Evolutionary conservation across 1,140 invertebrate genomes (phyloP), one percentile per base, ranked within the genome.

Genomic region (Papilio xuthus): DNA sequence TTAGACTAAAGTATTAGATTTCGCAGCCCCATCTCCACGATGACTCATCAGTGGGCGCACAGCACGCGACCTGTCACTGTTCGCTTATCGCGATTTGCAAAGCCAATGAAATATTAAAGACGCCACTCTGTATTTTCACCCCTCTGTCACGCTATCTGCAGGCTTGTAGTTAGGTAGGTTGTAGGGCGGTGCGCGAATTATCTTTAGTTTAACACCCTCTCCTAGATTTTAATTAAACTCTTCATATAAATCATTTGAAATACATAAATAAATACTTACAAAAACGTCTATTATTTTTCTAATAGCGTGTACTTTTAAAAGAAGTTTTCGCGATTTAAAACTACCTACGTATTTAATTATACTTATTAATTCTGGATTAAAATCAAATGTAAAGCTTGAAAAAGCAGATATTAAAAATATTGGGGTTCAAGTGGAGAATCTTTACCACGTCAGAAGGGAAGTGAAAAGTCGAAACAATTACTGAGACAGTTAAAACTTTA

Each of bases 41-140:
- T 85, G 82, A 83, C 47, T 84, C 81, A 83, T 82, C 79, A 78
- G 26, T 60, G 23, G 41, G 42, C 74, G 32, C 13, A 6, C 56
- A 80, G 79, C 84, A 88, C 87, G 87, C 87, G 84, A 86, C 78
- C 87, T 85, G 87, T 87, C 85, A 83, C 80, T 83, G 82, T 78
- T 82, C 81, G 83, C 86, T 85, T 86, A 88, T 88, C 83, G 82
- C 80, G 82, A 86, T 88, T 86, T 77, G 84, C 83, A 82, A 85
- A 83, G 78, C 80, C 84, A 87, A 84, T 87, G 83, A 86, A 86
- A 86, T 87, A 87, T 87, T 83, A 81, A 85, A 81, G 81, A 86
- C 82, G 79, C n/a, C 78, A 67, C 37, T 60, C 47, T 67, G 80
- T 82, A 79, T 78, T 81, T 79, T 81, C 80, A 81, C 70, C 82